These are phyloP conservation scores for Alentia gelatinosa DNA, from an alignment of 2,888 invertebrate species.

Conservation along the genomic window DNA sequence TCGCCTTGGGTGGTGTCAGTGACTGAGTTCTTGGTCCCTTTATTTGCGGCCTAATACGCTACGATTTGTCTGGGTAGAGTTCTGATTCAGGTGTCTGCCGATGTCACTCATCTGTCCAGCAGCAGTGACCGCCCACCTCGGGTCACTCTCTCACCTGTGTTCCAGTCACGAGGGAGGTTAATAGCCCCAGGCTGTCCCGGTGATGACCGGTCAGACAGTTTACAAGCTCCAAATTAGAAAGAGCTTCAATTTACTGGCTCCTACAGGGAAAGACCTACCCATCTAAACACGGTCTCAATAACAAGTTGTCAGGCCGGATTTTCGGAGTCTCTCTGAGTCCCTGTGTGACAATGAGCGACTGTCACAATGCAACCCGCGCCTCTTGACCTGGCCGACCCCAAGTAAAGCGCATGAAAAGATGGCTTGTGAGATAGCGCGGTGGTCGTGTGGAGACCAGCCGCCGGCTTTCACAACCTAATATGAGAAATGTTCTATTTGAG, in stretches of 20 bases:
- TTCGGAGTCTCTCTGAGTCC: neutral
- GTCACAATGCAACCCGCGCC: constrained; percentile 3
- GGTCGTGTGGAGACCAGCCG: neutral
- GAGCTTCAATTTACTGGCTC: neutral
- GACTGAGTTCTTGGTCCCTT: too few relatives aligned
- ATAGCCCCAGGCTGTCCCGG: neutral
- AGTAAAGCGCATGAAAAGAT: neutral
- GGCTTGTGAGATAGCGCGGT: neutral
- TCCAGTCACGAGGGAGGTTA: neutral
- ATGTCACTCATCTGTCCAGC: neutral
- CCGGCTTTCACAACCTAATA: neutral
- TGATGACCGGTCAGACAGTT: constrained; percentile 36
- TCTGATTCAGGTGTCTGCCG: neutral
- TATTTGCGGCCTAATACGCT: too few relatives aligned
- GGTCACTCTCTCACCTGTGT: neutral
- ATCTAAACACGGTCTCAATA: constrained; percentile 1
- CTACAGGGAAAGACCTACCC: neutral
- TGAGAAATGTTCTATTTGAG: neutral
- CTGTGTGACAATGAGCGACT: neutral
- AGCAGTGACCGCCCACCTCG: neutral
- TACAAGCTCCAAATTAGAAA: constrained; percentile 35
- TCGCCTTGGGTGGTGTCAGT: too few relatives aligned
- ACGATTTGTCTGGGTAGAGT: constrained; percentile 1
- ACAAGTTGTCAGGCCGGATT: neutral
- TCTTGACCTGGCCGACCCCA: neutral